A percentile compares a stretch with the other conserved stretches of the same genome.
Conservation (phyloP, 2,888 invertebrate species). For the Idaea dimidiata region DNA sequence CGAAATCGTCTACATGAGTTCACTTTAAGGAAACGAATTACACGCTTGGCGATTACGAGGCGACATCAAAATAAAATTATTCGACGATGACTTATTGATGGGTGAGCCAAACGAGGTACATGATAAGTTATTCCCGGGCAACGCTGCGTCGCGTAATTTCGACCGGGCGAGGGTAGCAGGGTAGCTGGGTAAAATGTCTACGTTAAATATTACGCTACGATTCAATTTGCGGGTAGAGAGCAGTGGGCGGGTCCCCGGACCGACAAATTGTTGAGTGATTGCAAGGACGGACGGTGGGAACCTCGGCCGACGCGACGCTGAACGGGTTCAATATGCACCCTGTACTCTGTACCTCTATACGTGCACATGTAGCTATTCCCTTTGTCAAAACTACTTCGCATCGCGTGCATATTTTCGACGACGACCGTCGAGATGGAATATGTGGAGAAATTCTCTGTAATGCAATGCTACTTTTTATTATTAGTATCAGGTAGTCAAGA, state of each 20-base stretch:
- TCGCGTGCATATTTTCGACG: not conserved
- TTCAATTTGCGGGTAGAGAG: conserved; percentile 46
- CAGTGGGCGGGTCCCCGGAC: conserved; percentile 30
- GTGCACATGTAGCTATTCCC: not conserved
- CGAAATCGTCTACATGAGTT: conserved; percentile 32
- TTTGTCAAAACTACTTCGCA: conserved; percentile 1
- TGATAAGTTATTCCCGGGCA: conserved; percentile 52
- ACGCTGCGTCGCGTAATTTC: conserved; percentile 46
- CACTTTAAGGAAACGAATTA: conserved; percentile 37
- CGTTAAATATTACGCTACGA: conserved; percentile 52
- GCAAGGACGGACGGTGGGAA: conserved; percentile 15
- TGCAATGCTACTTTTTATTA: not conserved
- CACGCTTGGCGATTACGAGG: conserved; percentile 37
- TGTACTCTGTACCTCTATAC: conserved; percentile 10
- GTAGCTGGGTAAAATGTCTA: conserved; percentile 37
- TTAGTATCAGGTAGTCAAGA: too few relatives aligned
- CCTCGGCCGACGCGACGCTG: conserved; percentile 14
- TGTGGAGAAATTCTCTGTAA: not conserved
- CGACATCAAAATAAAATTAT: conserved; percentile 51
- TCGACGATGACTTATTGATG: conserved; percentile 50
- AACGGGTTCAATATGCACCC: conserved; percentile 22
- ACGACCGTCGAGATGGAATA: not conserved
- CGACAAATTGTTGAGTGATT: conserved; percentile 33
- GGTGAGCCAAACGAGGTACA: conserved; percentile 52
- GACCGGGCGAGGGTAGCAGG: conserved; percentile 35